Conservation (phyloP, 1,140 invertebrate species). For the Drosophila dunni region DNA sequence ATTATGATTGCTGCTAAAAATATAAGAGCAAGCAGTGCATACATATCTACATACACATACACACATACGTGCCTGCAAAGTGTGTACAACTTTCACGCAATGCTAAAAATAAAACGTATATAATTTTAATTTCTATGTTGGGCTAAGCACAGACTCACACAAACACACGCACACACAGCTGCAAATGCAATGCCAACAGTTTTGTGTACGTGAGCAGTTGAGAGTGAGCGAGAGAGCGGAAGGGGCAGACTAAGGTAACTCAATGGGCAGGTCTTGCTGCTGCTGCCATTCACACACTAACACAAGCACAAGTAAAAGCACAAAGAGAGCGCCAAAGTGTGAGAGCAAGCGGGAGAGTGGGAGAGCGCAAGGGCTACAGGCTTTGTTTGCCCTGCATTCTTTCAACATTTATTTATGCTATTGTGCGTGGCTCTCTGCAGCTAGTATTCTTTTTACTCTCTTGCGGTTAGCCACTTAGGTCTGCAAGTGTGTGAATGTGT, state of each 20-base stretch:
- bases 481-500: slow-evolving; percentile 14
- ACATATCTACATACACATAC: background rate
- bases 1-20: slow-evolving; percentile 15
- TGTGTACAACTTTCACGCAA: slow-evolving; percentile 66
- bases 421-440: slow-evolving; percentile 34
- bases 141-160: slow-evolving; percentile 29
- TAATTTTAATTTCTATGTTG: slow-evolving; percentile 67
- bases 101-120: slow-evolving; percentile 62
- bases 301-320: slow-evolving; percentile 7
- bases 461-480: slow-evolving; percentile 45
- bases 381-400: slow-evolving; percentile 46
- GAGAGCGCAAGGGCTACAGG: slow-evolving; percentile 11
- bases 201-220: slow-evolving; percentile 8
- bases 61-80: slow-evolving; percentile 21
- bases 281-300: slow-evolving; percentile 43
- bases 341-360: background rate
- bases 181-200: slow-evolving; percentile 8
- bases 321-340: slow-evolving; percentile 3
- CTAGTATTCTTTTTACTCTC: slow-evolving; percentile 16
- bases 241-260: background rate
- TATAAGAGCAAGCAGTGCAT: slow-evolving; percentile 7
- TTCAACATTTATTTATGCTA: slow-evolving; percentile 33
- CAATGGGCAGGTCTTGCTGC: slow-evolving; percentile 32
- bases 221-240: background rate
- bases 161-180: slow-evolving; percentile 1